Conservation (phyloP, 2,113 vertebrate genomes). For the Carassius gibelio region DNA sequence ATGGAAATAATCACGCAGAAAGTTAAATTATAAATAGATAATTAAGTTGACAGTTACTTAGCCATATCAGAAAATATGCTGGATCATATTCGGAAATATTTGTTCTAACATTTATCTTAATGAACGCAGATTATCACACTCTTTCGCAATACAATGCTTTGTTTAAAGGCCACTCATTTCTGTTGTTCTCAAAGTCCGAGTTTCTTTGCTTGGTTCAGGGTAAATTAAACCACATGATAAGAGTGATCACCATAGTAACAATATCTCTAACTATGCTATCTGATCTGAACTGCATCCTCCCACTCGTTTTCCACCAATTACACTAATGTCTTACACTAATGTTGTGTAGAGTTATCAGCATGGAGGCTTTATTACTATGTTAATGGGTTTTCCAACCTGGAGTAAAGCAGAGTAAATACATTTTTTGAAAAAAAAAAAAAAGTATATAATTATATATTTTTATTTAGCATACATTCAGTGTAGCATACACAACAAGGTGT, state of each 20-base stretch:
- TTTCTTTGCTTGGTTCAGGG: not conserved
- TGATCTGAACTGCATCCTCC: slow-evolving; percentile 31
- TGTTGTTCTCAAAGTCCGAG: not conserved
- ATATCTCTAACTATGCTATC: not conserved
- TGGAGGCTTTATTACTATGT: not conserved
- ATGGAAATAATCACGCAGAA: not conserved
- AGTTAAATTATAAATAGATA: not conserved
- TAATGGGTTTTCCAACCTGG: not conserved
- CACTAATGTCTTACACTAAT: slow-evolving; percentile 29
- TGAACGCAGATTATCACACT: not conserved
- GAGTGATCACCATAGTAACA: slow-evolving; percentile 29
- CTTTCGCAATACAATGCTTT: not conserved
- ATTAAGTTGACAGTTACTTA: not conserved
- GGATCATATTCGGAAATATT: not conserved
- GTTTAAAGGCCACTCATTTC: not conserved
- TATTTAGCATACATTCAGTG: slow-evolving; percentile 55
- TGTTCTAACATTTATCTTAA: not conserved
- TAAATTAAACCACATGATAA: slow-evolving; percentile 15
- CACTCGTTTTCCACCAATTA: slow-evolving; percentile 9
- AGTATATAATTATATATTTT: not conserved
- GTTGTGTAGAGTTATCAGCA: not conserved
- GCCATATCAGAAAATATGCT: not conserved
- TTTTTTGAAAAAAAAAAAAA: not conserved
- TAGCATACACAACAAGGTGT: slow-evolving; percentile 47
- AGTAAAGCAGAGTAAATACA: not conserved